phyloP scores from a whole-genome alignment of 2,888 invertebrate species.

The Zaprionus lineosus region DNA sequence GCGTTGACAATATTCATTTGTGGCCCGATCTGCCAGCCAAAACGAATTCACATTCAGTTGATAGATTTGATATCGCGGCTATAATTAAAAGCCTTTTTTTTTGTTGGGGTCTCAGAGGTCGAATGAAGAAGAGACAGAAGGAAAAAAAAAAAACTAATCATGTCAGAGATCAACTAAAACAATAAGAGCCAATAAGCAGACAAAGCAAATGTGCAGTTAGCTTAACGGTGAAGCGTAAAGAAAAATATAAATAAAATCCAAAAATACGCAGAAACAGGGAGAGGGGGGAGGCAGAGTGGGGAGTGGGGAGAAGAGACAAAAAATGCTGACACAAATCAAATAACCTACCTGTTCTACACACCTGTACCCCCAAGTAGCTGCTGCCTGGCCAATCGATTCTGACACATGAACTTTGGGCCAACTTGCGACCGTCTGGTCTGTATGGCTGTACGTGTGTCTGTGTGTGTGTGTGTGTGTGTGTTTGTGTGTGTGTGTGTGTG shows the following conservation, averaged over 20 bases:
- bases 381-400: conserved; percentile 47
- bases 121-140: conserved; percentile 11
- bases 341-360: conserved; percentile 39
- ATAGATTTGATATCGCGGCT: background rate
- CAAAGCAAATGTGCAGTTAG: conserved; percentile 78
- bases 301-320: conserved; percentile 6
- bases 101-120: conserved; percentile 14
- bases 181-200: conserved; percentile 70
- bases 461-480: background rate
- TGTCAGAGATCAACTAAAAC: conserved; percentile 68
- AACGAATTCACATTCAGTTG: conserved; percentile 21
- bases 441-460: too few relatives aligned
- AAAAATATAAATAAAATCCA: conserved; percentile 67
- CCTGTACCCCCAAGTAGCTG: background rate
- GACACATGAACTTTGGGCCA: conserved; percentile 67
- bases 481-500: conserved; percentile 3
- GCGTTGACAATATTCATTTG: conserved; percentile 21
- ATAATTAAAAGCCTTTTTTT: conserved; percentile 51
- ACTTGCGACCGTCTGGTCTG: too few relatives aligned
- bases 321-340: conserved; percentile 41
- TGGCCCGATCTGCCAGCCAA: conserved; percentile 19
- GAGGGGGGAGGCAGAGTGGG: too few relatives aligned
- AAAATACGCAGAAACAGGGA: conserved; percentile 11
- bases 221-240: conserved; percentile 74
- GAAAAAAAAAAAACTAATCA: conserved; percentile 73